phyloP scores from a whole-genome alignment of 1,140 invertebrate species.

The Spodoptera litura region DNA sequence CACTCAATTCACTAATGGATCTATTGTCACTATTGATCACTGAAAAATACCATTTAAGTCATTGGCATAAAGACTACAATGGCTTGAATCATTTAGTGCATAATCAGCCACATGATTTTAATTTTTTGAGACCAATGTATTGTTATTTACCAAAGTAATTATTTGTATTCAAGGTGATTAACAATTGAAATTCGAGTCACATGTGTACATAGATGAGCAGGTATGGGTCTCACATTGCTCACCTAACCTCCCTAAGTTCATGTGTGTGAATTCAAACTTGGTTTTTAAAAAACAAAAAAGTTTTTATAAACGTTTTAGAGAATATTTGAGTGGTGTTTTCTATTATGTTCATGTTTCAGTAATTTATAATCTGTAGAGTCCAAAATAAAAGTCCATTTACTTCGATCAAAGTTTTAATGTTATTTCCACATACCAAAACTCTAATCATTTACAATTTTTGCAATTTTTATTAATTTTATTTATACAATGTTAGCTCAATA shows the following conservation, averaged over 20 bases:
- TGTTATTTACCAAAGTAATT: not conserved
- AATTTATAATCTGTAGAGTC: not conserved
- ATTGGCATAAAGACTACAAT: no score
- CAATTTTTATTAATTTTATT: conserved; percentile 79
- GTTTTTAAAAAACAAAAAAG: no score
- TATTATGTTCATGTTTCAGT: no score
- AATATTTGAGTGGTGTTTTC: not conserved
- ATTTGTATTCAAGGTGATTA: conserved; percentile 15
- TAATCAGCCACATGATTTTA: not conserved
- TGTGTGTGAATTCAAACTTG: no score
- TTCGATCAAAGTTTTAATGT: conserved; percentile 80
- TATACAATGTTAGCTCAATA: conserved; percentile 78
- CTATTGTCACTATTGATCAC: no score
- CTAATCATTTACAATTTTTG: conserved; percentile 76
- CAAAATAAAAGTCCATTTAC: conserved; percentile 59
- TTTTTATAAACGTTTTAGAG: no score
- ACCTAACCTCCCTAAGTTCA: no score
- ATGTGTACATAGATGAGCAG: not conserved
- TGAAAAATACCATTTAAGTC: no score
- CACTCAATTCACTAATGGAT: no score
- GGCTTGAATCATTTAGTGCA: not conserved
- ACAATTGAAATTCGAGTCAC: not conserved
- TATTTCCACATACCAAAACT: conserved; percentile 70
- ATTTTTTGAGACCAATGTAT: no score
- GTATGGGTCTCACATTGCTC: no score